Base-by-base conservation (phyloP, 2,888 invertebrate genomes). In the Yponomeuta plumbellus region DNA sequence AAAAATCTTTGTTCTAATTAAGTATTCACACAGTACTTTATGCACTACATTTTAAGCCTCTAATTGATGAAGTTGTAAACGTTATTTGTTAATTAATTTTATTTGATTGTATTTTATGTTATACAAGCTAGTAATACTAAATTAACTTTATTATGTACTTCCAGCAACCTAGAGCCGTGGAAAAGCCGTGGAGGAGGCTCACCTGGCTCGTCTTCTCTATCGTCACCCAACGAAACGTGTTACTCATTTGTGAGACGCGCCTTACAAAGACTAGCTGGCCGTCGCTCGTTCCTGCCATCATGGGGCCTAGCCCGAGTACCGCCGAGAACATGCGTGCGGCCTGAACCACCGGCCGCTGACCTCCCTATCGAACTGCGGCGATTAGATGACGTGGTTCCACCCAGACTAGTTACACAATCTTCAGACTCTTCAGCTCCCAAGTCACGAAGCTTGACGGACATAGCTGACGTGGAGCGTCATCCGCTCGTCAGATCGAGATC, bases 181-280 rank as follows among this genome's bases (percentile, higher is more conserved):
- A 90, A 88, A 75, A 87, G 79, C 71, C 82, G 93, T 81, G 84
- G 93, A 72, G 26, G 17, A 52, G 92, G 93, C 20, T 93, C 93
- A 1, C 95, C 95, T 22, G 96, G 97, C 74, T 97, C 96, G 70
- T 97, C 97, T 23, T 97, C 97, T 70, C 92, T 97, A 56, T 97
- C 97, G 65, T 97, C 97, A 70, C 97, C 97, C 5, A 97, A 97
- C 79, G 97, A 97, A 88, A 97, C 97, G 4, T 98, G 98, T 81
- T 98, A 98, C 85, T 97, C 97, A 75, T 98, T 98, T 81, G 97
- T 98, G 6, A 92, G 97, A 63, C 93, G 97, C 76, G 97, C 97
- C 13, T 93, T 98, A 65, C 95, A 97, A 92, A 95, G 96, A 87
- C 85, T 97, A 65, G 97, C 97, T 4, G 96, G 96, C 3, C 93